A percentile compares a stretch with the other conserved stretches of the same genome.
These are phyloP conservation scores for Eublepharis macularius DNA, from an alignment of 2,113 vertebrate species.

Conservation along the genomic window DNA sequence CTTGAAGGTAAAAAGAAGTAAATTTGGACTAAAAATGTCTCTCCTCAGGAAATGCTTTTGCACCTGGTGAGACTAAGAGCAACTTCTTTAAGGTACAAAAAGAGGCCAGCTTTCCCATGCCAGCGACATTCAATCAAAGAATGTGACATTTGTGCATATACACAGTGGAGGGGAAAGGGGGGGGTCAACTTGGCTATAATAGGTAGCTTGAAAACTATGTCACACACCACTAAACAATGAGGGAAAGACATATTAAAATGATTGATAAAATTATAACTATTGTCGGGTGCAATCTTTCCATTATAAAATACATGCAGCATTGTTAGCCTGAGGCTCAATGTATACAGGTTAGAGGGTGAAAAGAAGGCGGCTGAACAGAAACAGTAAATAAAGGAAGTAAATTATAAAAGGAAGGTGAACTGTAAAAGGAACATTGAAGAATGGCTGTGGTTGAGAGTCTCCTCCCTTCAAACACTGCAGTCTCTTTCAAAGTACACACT, in stretches of 20 bases:
- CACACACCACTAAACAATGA: conserved; percentile 34
- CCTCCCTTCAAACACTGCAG: not conserved
- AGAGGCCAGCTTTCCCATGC: conserved; percentile 29
- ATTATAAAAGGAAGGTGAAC: not conserved
- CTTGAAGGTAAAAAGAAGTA: conserved; percentile 45
- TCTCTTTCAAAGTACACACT: not conserved
- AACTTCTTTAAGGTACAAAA: conserved; percentile 25
- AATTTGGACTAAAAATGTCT: conserved; percentile 39
- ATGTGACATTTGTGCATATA: not conserved
- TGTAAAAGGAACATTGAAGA: not conserved
- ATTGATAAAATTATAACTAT: conserved; percentile 15
- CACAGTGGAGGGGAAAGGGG: not conserved
- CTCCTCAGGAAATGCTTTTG: conserved; percentile 51
- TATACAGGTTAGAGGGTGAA: conserved; percentile 3
- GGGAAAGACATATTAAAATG: conserved; percentile 39
- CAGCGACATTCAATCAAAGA: conserved; percentile 39
- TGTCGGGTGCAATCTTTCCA: conserved; percentile 18
- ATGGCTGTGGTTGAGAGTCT: not conserved
- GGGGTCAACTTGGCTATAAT: conserved; percentile 16
- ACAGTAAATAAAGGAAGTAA: not conserved
- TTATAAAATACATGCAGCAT: not conserved
- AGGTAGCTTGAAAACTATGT: conserved; percentile 36
- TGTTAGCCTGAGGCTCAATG: conserved; percentile 6
- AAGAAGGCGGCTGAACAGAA: not conserved
- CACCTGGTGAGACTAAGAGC: conserved; percentile 19